A percentile compares a stretch with the other conserved stretches of the same genome.
Conservation (phyloP, 1,140 invertebrate species). For the Zaprionus inermis region DNA sequence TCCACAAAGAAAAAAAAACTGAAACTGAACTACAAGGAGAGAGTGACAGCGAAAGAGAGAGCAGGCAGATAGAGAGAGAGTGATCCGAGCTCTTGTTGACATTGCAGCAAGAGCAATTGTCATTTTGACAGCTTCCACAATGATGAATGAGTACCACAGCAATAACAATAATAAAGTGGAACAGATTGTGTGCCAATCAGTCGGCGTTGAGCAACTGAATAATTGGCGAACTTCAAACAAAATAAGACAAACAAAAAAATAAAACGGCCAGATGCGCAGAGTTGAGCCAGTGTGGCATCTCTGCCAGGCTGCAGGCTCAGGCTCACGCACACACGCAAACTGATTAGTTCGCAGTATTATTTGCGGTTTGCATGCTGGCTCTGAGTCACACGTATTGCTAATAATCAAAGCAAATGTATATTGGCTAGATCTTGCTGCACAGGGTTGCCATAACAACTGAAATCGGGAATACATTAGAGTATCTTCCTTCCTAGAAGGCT, state of each 20-base stretch:
- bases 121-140: conserved; percentile 51
- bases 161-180: conserved; percentile 36
- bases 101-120: conserved; percentile 39
- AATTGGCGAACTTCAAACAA: not conserved
- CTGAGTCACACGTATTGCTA: not conserved
- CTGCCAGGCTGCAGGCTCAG: not conserved
- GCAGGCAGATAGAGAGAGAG: not conserved
- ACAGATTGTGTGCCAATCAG: conserved; percentile 39
- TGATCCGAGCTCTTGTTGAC: conserved; percentile 21
- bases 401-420: not conserved
- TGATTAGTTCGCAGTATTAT: not conserved
- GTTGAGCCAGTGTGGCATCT: not conserved
- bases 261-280: not conserved
- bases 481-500: conserved; percentile 1
- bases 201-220: not conserved
- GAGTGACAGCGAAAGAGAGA: not conserved
- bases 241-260: not conserved
- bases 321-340: not conserved
- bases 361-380: not conserved
- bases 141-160: conserved; percentile 40
- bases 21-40: conserved; percentile 23
- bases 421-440: not conserved
- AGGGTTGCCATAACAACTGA: not conserved
- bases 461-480: not conserved
- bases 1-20: conserved; percentile 20